Evolutionary conservation across 2,888 invertebrate species (phyloP).

Genomic region (Diarsia rubi): DNA sequence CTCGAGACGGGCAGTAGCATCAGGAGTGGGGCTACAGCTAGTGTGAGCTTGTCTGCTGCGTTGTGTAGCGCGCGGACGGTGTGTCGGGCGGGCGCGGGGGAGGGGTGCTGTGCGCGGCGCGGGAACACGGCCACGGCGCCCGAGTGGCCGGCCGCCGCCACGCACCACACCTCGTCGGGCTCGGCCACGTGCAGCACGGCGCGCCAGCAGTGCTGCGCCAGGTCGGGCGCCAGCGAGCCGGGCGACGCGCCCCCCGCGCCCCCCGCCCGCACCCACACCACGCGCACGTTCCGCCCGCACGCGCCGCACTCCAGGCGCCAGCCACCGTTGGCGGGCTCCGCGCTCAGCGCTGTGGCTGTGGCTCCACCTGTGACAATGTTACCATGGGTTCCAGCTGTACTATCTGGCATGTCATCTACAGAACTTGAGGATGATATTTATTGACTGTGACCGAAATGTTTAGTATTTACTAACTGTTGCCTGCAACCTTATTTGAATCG

Average conservation of each 20-base stretch:
- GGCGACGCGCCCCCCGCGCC: constrained; percentile 59
- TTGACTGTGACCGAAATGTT: neutral
- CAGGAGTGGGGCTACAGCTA: neutral
- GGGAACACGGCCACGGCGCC: constrained; percentile 86
- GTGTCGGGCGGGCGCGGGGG: constrained; percentile 83
- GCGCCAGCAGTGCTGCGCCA: constrained; percentile 85
- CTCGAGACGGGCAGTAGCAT: neutral
- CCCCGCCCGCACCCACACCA: constrained; percentile 74
- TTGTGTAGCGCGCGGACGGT: constrained; percentile 79
- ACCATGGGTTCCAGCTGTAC: too few species aligned
- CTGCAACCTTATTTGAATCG: neutral
- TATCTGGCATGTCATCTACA: neutral
- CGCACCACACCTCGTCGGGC: constrained; percentile 86
- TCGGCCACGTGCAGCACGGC: constrained; percentile 80
- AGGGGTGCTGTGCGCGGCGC: constrained; percentile 73
- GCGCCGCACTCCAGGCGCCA: constrained; percentile 87
- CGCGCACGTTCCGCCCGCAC: constrained; percentile 83
- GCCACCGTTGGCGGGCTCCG: constrained; percentile 77
- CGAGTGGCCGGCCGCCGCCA: constrained; percentile 75
- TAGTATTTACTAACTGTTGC: neutral
- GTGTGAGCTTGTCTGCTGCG: neutral
- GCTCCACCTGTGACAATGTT: constrained; percentile 76
- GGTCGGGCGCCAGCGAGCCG: constrained; percentile 78
- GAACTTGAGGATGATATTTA: neutral
- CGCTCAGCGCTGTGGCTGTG: constrained; percentile 81